phyloP scores from a whole-genome alignment of 2,113 vertebrate species.

The Pterophyllum scalare region DNA sequence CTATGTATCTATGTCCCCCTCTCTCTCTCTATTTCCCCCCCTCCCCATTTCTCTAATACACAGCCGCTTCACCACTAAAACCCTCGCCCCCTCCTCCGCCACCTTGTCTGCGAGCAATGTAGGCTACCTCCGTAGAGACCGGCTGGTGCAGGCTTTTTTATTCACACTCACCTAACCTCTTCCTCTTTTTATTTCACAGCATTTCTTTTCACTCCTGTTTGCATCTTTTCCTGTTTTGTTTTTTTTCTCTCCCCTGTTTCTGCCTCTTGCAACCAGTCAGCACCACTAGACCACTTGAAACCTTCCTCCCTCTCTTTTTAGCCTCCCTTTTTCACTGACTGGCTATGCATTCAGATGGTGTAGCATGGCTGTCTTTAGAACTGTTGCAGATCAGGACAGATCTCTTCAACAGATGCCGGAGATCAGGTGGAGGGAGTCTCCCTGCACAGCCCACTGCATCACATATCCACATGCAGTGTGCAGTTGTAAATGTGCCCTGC shows the following conservation, averaged over 20 bases:
- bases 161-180: constrained; percentile 71
- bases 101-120: constrained; percentile 77
- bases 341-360: constrained; percentile 52
- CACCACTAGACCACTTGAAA: background rate
- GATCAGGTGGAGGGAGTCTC: constrained; percentile 65
- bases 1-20: constrained; percentile 53
- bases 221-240: constrained; percentile 28
- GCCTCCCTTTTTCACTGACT: constrained; percentile 13
- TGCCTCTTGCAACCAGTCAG: constrained; percentile 23
- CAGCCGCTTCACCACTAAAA: constrained; percentile 20
- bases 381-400: constrained; percentile 63
- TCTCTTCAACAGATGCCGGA: constrained; percentile 62
- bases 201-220: constrained; percentile 47
- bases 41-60: constrained; percentile 31
- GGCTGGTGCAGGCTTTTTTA: constrained; percentile 68
- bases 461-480: constrained; percentile 46
- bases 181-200: constrained; percentile 40
- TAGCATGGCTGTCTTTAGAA: constrained; percentile 40
- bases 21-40: background rate
- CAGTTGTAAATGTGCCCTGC: constrained; percentile 64
- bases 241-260: constrained; percentile 17
- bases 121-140: constrained; percentile 81
- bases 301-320: constrained; percentile 14
- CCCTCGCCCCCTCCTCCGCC: constrained; percentile 34
- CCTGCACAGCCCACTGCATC: constrained; percentile 41